Evolutionary conservation across 30 jellyfish, hydroid and myxozoan species (phyloP).

Genomic region (Turritopsis dohrnii): DNA sequence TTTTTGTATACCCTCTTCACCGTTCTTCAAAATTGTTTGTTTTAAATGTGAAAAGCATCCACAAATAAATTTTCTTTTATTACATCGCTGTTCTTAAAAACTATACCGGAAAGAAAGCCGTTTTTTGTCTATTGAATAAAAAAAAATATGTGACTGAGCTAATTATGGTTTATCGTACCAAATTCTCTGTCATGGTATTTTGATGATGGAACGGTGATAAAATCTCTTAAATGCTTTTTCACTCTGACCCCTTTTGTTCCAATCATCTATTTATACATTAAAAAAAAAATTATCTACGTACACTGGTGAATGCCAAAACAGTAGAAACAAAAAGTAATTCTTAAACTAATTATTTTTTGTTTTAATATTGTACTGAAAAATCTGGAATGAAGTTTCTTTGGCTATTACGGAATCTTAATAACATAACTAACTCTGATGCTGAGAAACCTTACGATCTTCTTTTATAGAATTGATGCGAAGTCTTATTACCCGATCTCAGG

Average conservation of each 20-base stretch:
- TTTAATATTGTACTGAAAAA: too few species aligned
- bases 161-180: too few species aligned
- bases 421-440: not conserved
- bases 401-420: too few species aligned
- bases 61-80: not conserved
- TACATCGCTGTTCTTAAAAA: not conserved
- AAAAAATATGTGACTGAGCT: not conserved
- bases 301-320: not conserved
- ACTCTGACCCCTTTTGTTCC: not conserved
- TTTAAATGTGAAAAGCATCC: not conserved
- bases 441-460: not conserved
- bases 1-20: not conserved
- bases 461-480: conserved; percentile 44
- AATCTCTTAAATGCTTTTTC: not conserved
- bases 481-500: conserved; percentile 56
- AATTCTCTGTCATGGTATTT: too few species aligned
- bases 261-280: not conserved
- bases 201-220: not conserved
- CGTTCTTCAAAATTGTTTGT: not conserved
- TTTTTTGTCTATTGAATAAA: too few species aligned
- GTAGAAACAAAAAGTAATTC: not conserved
- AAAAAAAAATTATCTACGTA: not conserved
- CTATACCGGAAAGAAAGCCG: not conserved
- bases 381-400: too few species aligned
- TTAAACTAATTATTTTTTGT: too few species aligned